Conservation (phyloP, 2,797 vertebrate genomes). For the Columba guinea region DNA sequence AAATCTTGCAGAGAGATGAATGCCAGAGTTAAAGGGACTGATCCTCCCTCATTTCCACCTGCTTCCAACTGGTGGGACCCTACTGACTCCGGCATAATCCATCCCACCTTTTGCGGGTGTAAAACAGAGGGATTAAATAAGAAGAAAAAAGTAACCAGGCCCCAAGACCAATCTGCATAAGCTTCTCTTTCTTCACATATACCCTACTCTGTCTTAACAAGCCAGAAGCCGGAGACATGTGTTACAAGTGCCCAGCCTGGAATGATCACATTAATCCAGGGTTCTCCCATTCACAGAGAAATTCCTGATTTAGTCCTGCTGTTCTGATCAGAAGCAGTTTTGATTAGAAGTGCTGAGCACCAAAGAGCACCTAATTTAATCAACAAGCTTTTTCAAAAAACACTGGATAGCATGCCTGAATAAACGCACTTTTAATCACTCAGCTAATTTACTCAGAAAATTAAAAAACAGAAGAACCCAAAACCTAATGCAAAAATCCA, state of each 20-base stretch:
- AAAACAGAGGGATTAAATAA: neutral
- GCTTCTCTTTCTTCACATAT: neutral
- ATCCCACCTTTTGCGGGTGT: neutral
- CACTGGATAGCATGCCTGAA: neutral
- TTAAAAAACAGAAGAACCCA: neutral
- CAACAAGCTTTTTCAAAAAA: neutral
- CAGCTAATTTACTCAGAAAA: neutral
- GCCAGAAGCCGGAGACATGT: neutral
- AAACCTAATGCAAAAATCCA: neutral
- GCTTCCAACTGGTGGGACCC: neutral
- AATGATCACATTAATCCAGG: neutral
- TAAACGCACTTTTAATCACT: neutral
- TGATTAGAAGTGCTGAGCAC: neutral
- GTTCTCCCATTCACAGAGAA: neutral
- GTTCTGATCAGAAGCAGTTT: neutral
- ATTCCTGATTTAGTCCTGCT: neutral
- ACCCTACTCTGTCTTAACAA: neutral
- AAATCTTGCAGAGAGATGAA: slow-evolving; percentile 30
- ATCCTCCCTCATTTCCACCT: neutral
- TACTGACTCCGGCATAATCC: neutral
- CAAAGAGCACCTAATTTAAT: neutral
- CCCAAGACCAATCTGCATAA: neutral
- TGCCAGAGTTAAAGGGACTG: neutral
- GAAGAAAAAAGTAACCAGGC: neutral
- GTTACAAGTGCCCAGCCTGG: neutral